These are phyloP conservation scores for Melanchra persicariae DNA, from an alignment of 2,888 invertebrate species.

Conservation along the genomic window DNA sequence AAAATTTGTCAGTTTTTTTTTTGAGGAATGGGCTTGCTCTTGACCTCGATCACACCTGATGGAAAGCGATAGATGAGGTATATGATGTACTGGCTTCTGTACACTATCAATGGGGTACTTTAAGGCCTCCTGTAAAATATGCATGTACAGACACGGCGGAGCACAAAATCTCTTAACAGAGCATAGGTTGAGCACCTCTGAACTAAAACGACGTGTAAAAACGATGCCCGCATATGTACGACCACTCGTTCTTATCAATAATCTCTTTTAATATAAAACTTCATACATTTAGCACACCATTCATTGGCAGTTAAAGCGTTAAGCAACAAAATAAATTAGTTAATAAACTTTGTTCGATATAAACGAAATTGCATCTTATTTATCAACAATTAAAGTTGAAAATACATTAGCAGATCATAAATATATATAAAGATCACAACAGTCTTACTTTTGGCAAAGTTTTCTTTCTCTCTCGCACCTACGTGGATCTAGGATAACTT, in stretches of 20 bases:
- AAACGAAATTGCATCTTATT: slow-evolving; percentile 24
- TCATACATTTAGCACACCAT: slow-evolving; percentile 8
- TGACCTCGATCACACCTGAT: too few species aligned
- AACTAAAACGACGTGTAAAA: not conserved
- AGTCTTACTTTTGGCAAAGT: slow-evolving; percentile 49
- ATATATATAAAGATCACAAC: slow-evolving; percentile 30
- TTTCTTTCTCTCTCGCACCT: slow-evolving; percentile 23
- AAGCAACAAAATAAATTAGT: slow-evolving; percentile 19
- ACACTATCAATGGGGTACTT: not conserved
- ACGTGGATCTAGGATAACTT: slow-evolving; percentile 1
- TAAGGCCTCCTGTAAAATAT: not conserved
- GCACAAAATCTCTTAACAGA: too few species aligned
- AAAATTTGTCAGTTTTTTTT: too few species aligned
- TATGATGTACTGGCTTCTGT: too few species aligned
- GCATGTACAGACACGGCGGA: not conserved
- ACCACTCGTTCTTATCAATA: slow-evolving; percentile 23
- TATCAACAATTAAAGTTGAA: not conserved
- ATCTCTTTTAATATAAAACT: slow-evolving; percentile 15
- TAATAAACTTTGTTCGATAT: slow-evolving; percentile 15
- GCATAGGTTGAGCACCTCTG: not conserved
- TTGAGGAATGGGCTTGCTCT: too few species aligned
- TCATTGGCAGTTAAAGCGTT: slow-evolving; percentile 26
- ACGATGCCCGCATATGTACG: slow-evolving; percentile 20
- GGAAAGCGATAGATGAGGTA: too few species aligned
- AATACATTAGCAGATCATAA: slow-evolving; percentile 41